Conservation (phyloP, 2,113 vertebrate genomes). For the Chelonoidis abingdonii region DNA sequence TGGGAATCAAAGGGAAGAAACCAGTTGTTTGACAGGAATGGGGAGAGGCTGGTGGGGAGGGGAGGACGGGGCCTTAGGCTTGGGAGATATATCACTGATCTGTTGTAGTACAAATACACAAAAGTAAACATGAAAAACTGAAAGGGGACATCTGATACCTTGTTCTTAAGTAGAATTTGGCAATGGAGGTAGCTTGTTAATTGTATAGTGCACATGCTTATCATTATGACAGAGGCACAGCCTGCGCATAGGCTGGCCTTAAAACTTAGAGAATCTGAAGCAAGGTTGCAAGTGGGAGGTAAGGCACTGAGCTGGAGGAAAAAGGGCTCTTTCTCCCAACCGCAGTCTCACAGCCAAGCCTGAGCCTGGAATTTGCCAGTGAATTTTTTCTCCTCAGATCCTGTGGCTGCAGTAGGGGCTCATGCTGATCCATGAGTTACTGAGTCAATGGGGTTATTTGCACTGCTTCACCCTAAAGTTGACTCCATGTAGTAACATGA, state of each 20-base stretch:
- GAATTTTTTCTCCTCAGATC: neutral
- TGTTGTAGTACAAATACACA: neutral
- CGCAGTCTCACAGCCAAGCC: neutral
- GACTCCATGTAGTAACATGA: neutral
- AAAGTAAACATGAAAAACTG: neutral
- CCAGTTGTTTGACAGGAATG: too few species aligned
- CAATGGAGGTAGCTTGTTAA: neutral
- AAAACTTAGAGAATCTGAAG: neutral
- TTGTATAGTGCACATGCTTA: neutral
- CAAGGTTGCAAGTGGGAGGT: neutral
- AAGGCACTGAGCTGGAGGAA: neutral
- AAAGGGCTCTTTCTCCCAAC: neutral
- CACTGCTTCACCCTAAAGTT: rapidly evolving
- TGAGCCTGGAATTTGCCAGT: neutral
- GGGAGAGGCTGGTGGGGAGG: too few species aligned
- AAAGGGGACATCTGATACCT: neutral
- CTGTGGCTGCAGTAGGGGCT: neutral
- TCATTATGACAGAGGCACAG: neutral
- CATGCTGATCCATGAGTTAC: neutral
- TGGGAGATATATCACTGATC: neutral
- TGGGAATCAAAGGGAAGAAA: too few species aligned
- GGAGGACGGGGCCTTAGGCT: neutral
- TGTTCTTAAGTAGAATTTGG: neutral
- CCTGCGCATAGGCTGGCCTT: neutral
- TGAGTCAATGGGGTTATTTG: neutral